Evolutionary conservation across 2,888 invertebrate species (phyloP), one percentile per base, ranked within the genome.

Genomic region (Leptopilina drosophilae): DNA sequence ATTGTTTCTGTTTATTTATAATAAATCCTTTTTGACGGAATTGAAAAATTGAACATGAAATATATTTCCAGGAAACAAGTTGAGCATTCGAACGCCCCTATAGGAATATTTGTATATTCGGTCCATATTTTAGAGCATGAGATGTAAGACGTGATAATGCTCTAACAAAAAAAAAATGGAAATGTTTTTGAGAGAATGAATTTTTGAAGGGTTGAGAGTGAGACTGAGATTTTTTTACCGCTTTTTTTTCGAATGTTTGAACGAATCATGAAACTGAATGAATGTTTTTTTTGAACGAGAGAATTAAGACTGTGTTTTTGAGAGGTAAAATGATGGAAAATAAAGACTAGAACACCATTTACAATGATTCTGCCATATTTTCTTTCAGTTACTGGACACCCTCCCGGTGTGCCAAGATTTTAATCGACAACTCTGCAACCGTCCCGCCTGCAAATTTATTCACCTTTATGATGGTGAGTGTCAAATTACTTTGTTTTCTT

Each of bases 401-500:
- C 98, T 97, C 97, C 98, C 96, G 97, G 98, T 98, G 96, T 98
- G 97, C 98, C 98, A 97, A 97, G 98, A 98, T 98, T 98, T 98
- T 98, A 98, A 98, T 96, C 96, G 96, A 94, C 97, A 97, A 94
- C 96, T 97, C 94, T 98, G 97, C 95, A 96, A 96, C 94, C 96
- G 98, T 95, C 95, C 96, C 94, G 97, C 97, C 95, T 98, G 98
- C 97, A 97, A 97, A 96, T 98, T 97, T 95, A 97, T 98, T 95
- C 98, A 98, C 96, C 96, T 98, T 94, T 96, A 97, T 94, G 97
- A 98, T 96, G 98, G 98, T 98, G 93, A 94, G 95, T 87, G 40
- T 64, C 62, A 33, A 33, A 33, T 33, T 2, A 33, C 3, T 33
- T 4, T 33, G 1, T 33, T 33, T 33, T 5, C 5, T 3, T 26